Base-by-base conservation (phyloP, 2,797 vertebrate genomes). In the Salmo trutta region DNA sequence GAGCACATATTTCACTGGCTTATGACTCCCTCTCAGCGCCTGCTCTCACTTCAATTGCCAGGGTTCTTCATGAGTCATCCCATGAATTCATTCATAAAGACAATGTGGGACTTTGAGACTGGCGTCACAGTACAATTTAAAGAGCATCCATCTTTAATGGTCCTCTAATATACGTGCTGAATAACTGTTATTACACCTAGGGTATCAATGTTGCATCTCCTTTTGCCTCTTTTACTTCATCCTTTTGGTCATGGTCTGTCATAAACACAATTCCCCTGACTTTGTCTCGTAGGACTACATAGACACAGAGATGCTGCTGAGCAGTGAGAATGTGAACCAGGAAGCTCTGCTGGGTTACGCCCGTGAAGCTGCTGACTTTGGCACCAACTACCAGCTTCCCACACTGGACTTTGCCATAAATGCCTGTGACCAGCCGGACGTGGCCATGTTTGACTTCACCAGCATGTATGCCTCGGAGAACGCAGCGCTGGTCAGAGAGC, bases 361-460 rank as follows among this genome's bases (percentile, higher is more conserved):
- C 78, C 94, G 96, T 3, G 97, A 99, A 89, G 98, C 98, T 52
- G 98, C 98, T 31, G 97, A 99, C 91, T 99, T 97, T 76, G 97
- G 96, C 87, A 99, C 98, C 77, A 95, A 97, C 85, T 98, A 99
- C 90, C 97, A 99, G 86, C 93, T 99, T 86, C 98, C 98, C 12
- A 96, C 95, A 0, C 92, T 99, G 86, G 98, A 99, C 88, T 99
- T 96, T 81, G 98, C 98, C 84, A 94, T 95, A 80, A 99, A 99
- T 91, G 97, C 99, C 91, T 96, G 95, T 0, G 95, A 94, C 71
- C 97, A 98, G 87, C 96, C 97, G 3, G 98, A 99, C 16, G 98
- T 98, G 79, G 98, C 98, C 31, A 99, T 99, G 97, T 99, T 99
- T 64, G 98, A 99, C 91, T 99, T 99, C 86, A 99, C 98, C n/a